Base-by-base conservation (phyloP, 2,888 invertebrate genomes). In the Agrochola circellaris region DNA sequence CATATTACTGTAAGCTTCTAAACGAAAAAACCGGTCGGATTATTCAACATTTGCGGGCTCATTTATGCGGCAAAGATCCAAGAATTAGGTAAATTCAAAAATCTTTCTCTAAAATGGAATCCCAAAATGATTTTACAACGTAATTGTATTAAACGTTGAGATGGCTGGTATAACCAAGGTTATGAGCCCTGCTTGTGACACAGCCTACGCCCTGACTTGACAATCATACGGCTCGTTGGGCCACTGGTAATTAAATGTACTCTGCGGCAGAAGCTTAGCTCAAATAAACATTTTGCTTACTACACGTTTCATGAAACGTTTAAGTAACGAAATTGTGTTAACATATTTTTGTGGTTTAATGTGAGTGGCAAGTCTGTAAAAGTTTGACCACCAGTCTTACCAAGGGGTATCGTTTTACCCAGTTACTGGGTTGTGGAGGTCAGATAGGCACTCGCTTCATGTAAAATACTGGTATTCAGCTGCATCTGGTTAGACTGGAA, bases 161-260 rank as follows among this genome's bases (percentile, higher is more conserved):
- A 81, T 82, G 65, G 74, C 54, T 68, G 75, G 42, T 76, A 77
- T 79, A 71, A 77, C 78, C 81, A 77, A 84, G 81, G 88, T 89
- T 88, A 88, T 88, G 82, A 86, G 75, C 79, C 51, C 82, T 89
- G 90, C 79, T 79, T 89, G 87, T 89, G 89, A 89, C 88, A 89
- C 78, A 87, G 89, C 61, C 60, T 87, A 84, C 84, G 71, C 85
- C 73, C 86, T 89, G 89, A 89, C 89, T 91, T 90, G 90, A 92
- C 94, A 94, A 94, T 94, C 91, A 91, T 89, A 91, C 89, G 94
- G 92, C 87, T 92, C 93, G 94, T 90, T 92, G 93, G 87, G 75
- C 88, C 87, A 88, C 74, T 81, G 87, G 88, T 94, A 93, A 94
- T 94, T 93, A 93, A 93, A 94, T 93, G 84, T 89, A 86, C 85